A percentile compares a stretch with the other conserved stretches of the same genome.
phyloP scores from a whole-genome alignment of 2,888 invertebrate genomes.

The Steinernema carpocapsae region DNA sequence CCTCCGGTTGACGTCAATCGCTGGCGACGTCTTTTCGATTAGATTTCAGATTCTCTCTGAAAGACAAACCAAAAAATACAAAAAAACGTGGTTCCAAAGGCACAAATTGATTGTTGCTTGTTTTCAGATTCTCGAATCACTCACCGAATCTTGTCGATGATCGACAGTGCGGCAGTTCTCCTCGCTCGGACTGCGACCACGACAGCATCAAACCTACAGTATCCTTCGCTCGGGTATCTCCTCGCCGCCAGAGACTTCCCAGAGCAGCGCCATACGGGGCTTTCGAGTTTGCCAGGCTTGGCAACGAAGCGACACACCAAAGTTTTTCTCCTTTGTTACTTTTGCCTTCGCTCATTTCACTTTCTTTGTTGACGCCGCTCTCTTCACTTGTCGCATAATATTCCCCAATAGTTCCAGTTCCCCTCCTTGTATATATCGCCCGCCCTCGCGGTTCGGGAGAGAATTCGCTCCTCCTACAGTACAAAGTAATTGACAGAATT shows the following conservation, averaged over 20 bases:
- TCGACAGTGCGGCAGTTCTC: background rate
- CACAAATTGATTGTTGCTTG: background rate
- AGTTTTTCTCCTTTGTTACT: background rate
- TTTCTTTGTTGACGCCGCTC: background rate
- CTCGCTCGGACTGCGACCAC: background rate
- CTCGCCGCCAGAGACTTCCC: constrained; percentile 1
- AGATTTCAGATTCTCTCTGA: background rate
- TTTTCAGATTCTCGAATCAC: constrained; percentile 23
- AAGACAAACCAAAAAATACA: background rate
- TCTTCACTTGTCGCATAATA: constrained; percentile 28
- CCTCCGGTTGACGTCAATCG: constrained; percentile 29
- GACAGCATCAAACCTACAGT: constrained; percentile 27
- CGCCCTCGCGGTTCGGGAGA: no score
- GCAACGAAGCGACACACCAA: constrained; percentile 26
- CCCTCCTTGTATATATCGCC: background rate
- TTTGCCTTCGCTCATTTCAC: background rate
- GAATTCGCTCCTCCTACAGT: background rate
- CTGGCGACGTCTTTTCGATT: constrained; percentile 13
- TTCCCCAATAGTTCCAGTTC: constrained; percentile 1
- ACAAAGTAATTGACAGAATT: constrained; percentile 11
- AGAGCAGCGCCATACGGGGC: constrained; percentile 21
- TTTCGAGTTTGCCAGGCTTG: constrained; percentile 10
- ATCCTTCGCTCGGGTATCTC: background rate
- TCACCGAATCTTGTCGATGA: constrained; percentile 14
- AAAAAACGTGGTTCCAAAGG: background rate